Percentiles rank a stretch among this genome's conserved stretches.
Conservation (phyloP, 2,113 vertebrate species). For the Gymnorhina tibicen region DNA sequence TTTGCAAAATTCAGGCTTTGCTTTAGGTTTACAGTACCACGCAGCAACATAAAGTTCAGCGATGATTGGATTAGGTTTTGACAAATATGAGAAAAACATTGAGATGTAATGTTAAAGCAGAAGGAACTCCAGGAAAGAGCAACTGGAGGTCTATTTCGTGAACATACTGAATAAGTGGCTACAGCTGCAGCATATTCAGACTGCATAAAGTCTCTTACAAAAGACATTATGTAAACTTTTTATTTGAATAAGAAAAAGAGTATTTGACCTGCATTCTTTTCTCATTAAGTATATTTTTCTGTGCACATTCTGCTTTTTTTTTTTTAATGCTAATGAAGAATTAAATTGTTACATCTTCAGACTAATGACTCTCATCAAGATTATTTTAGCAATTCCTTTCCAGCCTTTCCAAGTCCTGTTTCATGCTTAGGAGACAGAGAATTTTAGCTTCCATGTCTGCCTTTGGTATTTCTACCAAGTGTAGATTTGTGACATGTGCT, state of each 20-base stretch:
- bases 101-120: not conserved
- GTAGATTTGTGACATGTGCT: slow-evolving; percentile 10
- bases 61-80: not conserved
- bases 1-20: not conserved
- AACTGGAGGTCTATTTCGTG: not conserved
- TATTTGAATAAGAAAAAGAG: not conserved
- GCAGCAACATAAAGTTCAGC: not conserved
- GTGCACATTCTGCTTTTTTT: not conserved
- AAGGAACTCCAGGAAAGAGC: not conserved
- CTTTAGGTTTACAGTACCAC: not conserved
- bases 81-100: not conserved
- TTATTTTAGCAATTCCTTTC: not conserved
- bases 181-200: not conserved
- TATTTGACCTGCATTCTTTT: not conserved
- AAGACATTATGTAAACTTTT: not conserved
- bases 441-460: not conserved
- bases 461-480: not conserved
- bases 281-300: not conserved
- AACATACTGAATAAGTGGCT: not conserved
- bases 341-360: not conserved
- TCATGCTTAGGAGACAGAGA: not conserved
- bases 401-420: not conserved
- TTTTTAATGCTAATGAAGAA: not conserved
- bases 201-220: not conserved
- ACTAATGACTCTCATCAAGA: not conserved